Evolutionary conservation across 2,888 invertebrate species (phyloP), one percentile per base, ranked within the genome.

Genomic region (Callinectes sapidus): DNA sequence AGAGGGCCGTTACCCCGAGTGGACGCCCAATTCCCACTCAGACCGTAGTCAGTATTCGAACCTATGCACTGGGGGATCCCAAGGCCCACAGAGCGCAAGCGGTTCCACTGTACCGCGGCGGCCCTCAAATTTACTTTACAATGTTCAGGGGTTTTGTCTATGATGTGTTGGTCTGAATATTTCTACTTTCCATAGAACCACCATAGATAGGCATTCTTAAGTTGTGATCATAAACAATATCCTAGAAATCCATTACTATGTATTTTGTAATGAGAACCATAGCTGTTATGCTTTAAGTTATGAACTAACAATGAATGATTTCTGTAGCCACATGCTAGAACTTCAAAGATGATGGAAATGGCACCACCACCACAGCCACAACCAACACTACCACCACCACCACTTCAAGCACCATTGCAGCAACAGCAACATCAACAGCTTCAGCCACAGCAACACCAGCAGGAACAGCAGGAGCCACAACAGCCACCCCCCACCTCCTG

Each of bases 381-480:
- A 35, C 77, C 16, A 81, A 32, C 28, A 55, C 55, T 18, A 61
- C 23, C 61, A 61, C 61, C 61, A 61, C 61, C 61, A 28, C 81
- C 14, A 2, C 81, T 35, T 10, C 35, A 14, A 16, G 35, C 32
- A 81, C 35, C 1, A 6, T 87, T 87, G 10, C 91, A 23, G 2
- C 90, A 90, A 0, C 81, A 90, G 2, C 90, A 35, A n/a, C 92
- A 89, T n/a, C 92, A 77, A 3, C 90, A 90, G 39, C 87, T 48
- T 16, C 87, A 87, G 23, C 66, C 14, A 6, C 87, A 87, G 1
- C 61, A 39, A 2, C 35, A 32, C 1, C 91, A 66, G 32, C 87
- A 87, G 32, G 35, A 48, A 32, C 86, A 66, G 42, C 91, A 71
- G 14, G 85, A 89, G 8, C 35, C 39, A 13, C 89, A 92, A 39